Percentiles rank a stretch among this genome's conserved stretches.
Evolutionary conservation across 37 sponge, comb jelly and placozoan species (phyloP).

Genomic region (Lycopodina hypogea): DNA sequence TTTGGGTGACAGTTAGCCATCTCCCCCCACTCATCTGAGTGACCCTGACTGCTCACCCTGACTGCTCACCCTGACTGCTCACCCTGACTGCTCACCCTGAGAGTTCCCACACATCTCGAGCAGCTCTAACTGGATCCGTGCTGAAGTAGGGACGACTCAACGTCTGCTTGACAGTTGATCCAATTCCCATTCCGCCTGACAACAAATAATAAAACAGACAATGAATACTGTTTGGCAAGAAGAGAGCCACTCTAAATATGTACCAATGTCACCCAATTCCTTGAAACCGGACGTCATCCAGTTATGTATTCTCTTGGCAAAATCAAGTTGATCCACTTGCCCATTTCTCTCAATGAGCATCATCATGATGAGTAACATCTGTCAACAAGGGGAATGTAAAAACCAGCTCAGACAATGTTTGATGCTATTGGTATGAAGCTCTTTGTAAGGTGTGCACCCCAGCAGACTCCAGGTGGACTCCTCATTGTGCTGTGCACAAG

Average conservation of each 20-base stretch:
- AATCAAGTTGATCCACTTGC: conserved; percentile 55
- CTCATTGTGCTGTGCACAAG: too few relatives aligned
- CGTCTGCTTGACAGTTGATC: conserved; percentile 46
- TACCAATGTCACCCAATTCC: conserved; percentile 84
- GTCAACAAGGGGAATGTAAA: background rate
- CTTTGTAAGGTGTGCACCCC: too few relatives aligned
- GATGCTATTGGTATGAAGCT: too few relatives aligned
- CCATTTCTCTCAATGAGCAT: conserved; percentile 65
- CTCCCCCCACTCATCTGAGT: too few relatives aligned
- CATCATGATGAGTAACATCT: conserved; percentile 83
- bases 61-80: too few relatives aligned
- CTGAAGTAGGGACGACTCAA: conserved; percentile 47
- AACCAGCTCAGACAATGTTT: too few relatives aligned
- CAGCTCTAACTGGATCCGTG: conserved; percentile 70
- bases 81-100: conserved; percentile 74
- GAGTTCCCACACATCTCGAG: conserved; percentile 72
- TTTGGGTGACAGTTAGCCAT: too few relatives aligned
- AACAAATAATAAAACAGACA: background rate
- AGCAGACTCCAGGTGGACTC: background rate
- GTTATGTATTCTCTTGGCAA: conserved; percentile 68
- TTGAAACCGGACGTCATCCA: conserved; percentile 76
- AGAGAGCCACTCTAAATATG: background rate
- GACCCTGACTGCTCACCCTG: too few relatives aligned
- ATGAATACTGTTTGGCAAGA: background rate
- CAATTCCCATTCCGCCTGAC: conserved; percentile 90